phyloP scores from a whole-genome alignment of 2,888 invertebrate species.

The Agriopis leucophaearia region DNA sequence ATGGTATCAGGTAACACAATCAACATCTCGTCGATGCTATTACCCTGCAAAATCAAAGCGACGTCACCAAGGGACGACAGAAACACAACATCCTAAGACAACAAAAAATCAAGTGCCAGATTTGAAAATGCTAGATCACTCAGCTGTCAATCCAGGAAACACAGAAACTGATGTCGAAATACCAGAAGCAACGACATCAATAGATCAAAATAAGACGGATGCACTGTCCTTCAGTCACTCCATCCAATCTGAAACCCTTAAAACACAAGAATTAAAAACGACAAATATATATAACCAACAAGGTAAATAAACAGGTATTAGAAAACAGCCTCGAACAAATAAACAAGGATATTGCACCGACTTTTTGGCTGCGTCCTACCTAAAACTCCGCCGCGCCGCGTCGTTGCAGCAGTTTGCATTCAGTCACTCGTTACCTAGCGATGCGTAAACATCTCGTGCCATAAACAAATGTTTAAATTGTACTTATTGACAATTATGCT shows the following conservation, averaged over 20 bases:
- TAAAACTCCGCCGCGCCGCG: too few species aligned
- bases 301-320: not conserved
- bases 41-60: not conserved
- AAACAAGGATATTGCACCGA: too few species aligned
- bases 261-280: not conserved
- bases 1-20: not conserved
- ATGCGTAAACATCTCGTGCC: too few species aligned
- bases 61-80: not conserved
- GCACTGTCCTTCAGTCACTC: not conserved
- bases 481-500: too few species aligned
- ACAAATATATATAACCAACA: not conserved
- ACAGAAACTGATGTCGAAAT: not conserved
- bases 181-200: not conserved
- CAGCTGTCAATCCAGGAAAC: not conserved
- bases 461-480: too few species aligned
- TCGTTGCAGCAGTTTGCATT: too few species aligned
- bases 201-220: not conserved
- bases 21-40: not conserved
- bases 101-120: conserved; percentile 1
- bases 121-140: conserved; percentile 1
- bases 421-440: too few species aligned
- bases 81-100: too few species aligned
- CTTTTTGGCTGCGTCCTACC: too few species aligned
- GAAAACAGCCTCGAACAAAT: too few species aligned
- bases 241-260: not conserved